Base-by-base conservation (phyloP, 2,797 vertebrate genomes). In the Pagetopsis macropterus region DNA sequence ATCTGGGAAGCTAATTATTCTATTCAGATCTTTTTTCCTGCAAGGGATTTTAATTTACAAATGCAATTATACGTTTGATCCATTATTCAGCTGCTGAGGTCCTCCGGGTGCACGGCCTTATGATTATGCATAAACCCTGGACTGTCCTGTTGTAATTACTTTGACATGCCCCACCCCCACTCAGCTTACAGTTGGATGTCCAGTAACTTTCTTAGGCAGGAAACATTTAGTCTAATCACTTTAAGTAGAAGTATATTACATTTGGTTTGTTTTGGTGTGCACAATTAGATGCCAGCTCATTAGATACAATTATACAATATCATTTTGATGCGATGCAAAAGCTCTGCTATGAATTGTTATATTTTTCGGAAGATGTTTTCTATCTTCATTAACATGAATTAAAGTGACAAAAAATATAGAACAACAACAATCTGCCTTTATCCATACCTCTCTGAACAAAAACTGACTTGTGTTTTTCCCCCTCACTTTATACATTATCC, bases 61-160 rank as follows among this genome's bases (percentile, higher is more conserved):
- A 95, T 95, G 94, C 93, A 95, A 95, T 95, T 93, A 94, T 82
- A 84, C 57, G 64, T 87, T 74, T 55, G 68, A 83, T 94, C 81
- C 86, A 94, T 94, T 93, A 94, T 95, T 93, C 93, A 95, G 70
- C 55, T 70, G 27, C 61, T 52, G 59, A 71, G 84, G 87, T 78
- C 81, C 79, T 87, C 64, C 8, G 54, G 81, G 83, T 89, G 72
- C 85, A 80, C 64, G 70, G 72, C 55, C 79, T 79, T 79, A 86
- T 90, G 83, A 87, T 93, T 93, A 94, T 95, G 87, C 90, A 94
- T 92, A 82, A 90, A 75, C 79, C 79, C 68, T 40, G 66, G 56
- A 78, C 85, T 85, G 83, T 77, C 83, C 68, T 70, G 74, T 83
- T 82, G 86, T 94, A 95, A 95, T 95, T 94, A 90, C 89, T 88